Conservation (phyloP, 53 echinoderm and acorn worm genomes). For the Apostichopus leukothele region DNA sequence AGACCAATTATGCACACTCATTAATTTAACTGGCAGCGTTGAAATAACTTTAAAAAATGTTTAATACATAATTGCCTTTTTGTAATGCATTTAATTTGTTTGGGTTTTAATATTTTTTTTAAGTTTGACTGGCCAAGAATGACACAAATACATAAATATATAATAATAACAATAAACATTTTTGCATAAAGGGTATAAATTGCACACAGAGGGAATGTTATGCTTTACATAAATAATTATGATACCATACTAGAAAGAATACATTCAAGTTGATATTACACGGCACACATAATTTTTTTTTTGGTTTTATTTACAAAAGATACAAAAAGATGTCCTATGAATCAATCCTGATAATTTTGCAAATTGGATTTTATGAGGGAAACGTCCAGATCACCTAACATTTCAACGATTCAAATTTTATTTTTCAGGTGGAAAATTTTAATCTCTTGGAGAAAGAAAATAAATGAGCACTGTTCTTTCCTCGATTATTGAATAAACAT, state of each 20-base stretch:
- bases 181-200: conserved; percentile 3
- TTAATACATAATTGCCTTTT: no score
- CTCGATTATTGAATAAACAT: no score
- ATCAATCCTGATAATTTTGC: no score
- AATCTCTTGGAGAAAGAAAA: no score
- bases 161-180: background rate
- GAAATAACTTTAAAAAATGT: background rate
- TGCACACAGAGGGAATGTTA: conserved; percentile 18
- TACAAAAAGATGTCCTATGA: no score
- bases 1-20: background rate
- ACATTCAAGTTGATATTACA: background rate
- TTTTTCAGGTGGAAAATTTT: no score
- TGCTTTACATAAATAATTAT: background rate
- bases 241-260: background rate
- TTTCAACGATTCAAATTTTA: no score
- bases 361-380: no score
- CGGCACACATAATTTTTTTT: background rate
- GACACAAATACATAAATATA: background rate
- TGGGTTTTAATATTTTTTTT: background rate
- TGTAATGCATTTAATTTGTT: background rate
- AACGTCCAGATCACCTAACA: no score
- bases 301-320: background rate
- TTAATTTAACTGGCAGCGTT: background rate
- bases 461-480: no score
- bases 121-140: background rate